Evolutionary conservation across 2,888 invertebrate species (phyloP).

Genomic region (Acronicta psi): DNA sequence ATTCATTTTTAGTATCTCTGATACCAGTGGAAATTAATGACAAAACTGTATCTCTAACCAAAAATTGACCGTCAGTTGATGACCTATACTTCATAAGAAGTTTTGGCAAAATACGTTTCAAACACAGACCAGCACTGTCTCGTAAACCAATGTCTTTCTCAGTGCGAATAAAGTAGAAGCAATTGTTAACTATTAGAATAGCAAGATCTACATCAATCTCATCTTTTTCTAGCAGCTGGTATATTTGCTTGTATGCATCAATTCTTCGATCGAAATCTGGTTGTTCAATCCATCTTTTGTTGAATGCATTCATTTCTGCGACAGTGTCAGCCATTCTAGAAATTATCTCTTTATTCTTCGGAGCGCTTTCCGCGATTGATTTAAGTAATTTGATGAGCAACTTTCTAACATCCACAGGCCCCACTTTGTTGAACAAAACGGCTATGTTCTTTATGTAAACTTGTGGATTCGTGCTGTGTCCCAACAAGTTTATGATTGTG

Average conservation of each 20-base stretch:
- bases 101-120: constrained; percentile 91
- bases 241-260: constrained; percentile 92
- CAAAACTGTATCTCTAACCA: constrained; percentile 93
- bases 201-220: constrained; percentile 91
- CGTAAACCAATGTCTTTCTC: constrained; percentile 95
- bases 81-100: constrained; percentile 89
- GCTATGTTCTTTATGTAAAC: constrained; percentile 92
- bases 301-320: constrained; percentile 95
- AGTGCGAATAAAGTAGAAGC: constrained; percentile 93
- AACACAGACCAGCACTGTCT: constrained; percentile 93
- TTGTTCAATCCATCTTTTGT: constrained; percentile 96
- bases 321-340: constrained; percentile 88
- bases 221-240: constrained; percentile 82
- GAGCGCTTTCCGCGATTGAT: constrained; percentile 87
- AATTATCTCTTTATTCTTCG: constrained; percentile 77
- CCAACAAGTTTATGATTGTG: constrained; percentile 93
- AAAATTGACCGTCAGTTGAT: constrained; percentile 89
- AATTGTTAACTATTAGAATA: constrained; percentile 94
- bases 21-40: constrained; percentile 92
- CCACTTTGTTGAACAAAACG: constrained; percentile 92
- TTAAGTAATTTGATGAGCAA: constrained; percentile 90
- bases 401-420: constrained; percentile 91
- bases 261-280: constrained; percentile 96
- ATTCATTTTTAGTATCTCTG: constrained; percentile 91
- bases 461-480: constrained; percentile 90